Evolutionary conservation across 2,888 invertebrate genomes (phyloP).

Genomic region (Amblyjoppa proteus): DNA sequence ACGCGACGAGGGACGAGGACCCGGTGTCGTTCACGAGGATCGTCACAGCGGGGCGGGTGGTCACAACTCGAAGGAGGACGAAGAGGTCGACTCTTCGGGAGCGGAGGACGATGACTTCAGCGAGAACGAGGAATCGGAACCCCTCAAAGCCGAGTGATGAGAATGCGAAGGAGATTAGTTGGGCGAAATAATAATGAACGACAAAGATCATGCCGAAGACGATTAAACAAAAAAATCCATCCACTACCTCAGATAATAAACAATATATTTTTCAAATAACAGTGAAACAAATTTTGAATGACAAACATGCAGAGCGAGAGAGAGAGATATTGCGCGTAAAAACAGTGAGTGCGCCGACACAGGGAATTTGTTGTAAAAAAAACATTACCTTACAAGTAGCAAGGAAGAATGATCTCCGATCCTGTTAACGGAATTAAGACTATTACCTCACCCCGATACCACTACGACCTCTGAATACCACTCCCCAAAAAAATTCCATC

Average conservation of each 20-base stretch:
- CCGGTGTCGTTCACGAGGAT: slow-evolving; percentile 80
- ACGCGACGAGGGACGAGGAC: slow-evolving; percentile 80
- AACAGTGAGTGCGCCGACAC: slow-evolving; percentile 39
- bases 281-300: slow-evolving; percentile 42
- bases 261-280: slow-evolving; percentile 70
- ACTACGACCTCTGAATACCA: slow-evolving; percentile 35
- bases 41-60: slow-evolving; percentile 69
- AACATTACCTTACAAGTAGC: slow-evolving; percentile 41
- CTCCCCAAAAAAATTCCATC: slow-evolving; percentile 80
- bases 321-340: slow-evolving; percentile 18
- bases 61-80: slow-evolving; percentile 76
- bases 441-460: slow-evolving; percentile 21
- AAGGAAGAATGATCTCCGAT: slow-evolving; percentile 69
- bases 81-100: slow-evolving; percentile 80
- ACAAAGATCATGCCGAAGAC: slow-evolving; percentile 57
- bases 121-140: slow-evolving; percentile 82
- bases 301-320: slow-evolving; percentile 51
- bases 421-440: slow-evolving; percentile 44
- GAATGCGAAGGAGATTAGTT: neutral
- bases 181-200: slow-evolving; percentile 5
- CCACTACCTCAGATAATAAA: slow-evolving; percentile 80
- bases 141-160: slow-evolving; percentile 80
- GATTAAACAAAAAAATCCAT: slow-evolving; percentile 73
- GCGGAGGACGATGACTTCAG: slow-evolving; percentile 83
- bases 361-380: slow-evolving; percentile 19